Evolutionary conservation across 2,888 invertebrate genomes (phyloP).

Genomic region (Spilosoma lubricipeda): DNA sequence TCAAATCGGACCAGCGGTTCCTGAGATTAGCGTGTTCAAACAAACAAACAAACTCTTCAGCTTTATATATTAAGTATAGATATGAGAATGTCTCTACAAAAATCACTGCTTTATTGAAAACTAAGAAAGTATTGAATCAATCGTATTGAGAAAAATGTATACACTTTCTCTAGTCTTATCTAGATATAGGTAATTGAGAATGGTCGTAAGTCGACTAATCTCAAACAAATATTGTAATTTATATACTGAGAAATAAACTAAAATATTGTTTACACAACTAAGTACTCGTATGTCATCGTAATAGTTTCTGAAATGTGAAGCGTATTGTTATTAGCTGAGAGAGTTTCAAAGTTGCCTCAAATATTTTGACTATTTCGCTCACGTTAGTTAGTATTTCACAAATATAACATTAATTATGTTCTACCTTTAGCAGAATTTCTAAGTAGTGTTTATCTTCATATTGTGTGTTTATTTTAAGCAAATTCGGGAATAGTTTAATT

Average conservation of each 20-base stretch:
- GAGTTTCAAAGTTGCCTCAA: constrained; percentile 23
- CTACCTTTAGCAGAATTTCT: background rate
- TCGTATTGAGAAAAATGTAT: too few relatives aligned
- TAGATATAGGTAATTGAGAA: too few relatives aligned
- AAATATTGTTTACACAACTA: constrained; percentile 4
- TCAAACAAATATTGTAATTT: background rate
- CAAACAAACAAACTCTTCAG: too few relatives aligned
- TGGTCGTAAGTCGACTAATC: background rate
- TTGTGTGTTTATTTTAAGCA: background rate
- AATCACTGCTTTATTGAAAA: too few relatives aligned
- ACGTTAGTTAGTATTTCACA: constrained; percentile 10
- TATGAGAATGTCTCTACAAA: background rate
- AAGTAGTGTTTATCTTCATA: background rate
- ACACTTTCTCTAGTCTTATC: too few relatives aligned
- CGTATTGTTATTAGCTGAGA: constrained; percentile 29
- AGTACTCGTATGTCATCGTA: constrained; percentile 17
- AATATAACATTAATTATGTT: constrained; percentile 15
- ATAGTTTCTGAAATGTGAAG: constrained; percentile 38
- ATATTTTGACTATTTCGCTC: constrained; percentile 31
- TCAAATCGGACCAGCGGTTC: too few relatives aligned
- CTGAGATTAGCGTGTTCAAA: too few relatives aligned
- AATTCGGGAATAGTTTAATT: background rate
- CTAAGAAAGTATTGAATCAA: too few relatives aligned
- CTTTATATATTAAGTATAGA: too few relatives aligned
- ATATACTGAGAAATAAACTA: background rate